Conservation (phyloP, 2,113 vertebrate species). For the Aphyosemion australe region DNA sequence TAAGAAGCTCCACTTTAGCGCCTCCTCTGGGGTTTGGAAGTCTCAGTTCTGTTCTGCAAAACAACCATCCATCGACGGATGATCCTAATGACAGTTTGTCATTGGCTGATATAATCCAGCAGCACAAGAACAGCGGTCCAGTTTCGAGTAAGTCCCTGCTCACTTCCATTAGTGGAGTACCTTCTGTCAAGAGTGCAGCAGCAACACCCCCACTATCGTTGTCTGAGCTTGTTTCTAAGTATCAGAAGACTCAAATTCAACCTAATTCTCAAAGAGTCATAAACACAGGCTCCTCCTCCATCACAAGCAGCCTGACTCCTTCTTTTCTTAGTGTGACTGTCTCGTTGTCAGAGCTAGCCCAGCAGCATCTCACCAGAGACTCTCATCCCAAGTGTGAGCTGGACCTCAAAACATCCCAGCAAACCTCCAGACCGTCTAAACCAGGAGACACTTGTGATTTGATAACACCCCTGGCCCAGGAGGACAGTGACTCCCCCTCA, state of each 20-base stretch:
- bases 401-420: conserved; percentile 57
- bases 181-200: conserved; percentile 2
- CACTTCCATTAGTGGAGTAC: conserved; percentile 55
- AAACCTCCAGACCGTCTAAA: conserved; percentile 12
- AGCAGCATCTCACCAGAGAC: conserved; percentile 59
- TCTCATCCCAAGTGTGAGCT: conserved; percentile 57
- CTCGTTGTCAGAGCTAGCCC: conserved; percentile 65
- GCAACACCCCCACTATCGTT: conserved; percentile 27
- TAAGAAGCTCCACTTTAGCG: too few relatives aligned
- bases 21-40: too few relatives aligned
- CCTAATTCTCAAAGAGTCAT: conserved; percentile 26
- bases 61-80: too few relatives aligned
- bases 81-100: too few relatives aligned
- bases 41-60: too few relatives aligned
- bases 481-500: conserved; percentile 43
- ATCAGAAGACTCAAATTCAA: conserved; percentile 38
- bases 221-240: conserved; percentile 58
- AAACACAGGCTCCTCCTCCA: background rate
- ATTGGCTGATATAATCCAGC: too few relatives aligned
- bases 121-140: too few relatives aligned
- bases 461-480: conserved; percentile 79
- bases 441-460: conserved; percentile 80
- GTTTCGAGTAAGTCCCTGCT: too few relatives aligned
- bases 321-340: conserved; percentile 6
- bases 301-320: conserved; percentile 4